Evolutionary conservation across 2,113 vertebrate genomes (phyloP).

Genomic region (Barbus barbus): DNA sequence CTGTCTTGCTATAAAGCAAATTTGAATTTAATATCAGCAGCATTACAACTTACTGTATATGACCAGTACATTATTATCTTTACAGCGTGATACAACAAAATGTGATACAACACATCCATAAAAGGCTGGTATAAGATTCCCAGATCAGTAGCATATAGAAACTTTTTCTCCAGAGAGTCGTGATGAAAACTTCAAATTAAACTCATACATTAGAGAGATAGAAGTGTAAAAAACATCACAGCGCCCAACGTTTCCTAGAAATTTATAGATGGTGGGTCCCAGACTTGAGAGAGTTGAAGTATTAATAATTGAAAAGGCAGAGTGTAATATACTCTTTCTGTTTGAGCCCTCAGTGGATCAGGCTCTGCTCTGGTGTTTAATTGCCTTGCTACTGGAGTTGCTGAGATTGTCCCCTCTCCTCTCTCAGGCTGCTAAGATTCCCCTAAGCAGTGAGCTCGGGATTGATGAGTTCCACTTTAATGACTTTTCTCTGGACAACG

Average conservation of each 20-base stretch:
- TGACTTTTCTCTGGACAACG: slow-evolving; percentile 80
- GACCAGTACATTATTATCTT: too few relatives aligned
- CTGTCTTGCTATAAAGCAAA: not conserved
- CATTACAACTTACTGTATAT: not conserved
- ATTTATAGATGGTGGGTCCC: slow-evolving; percentile 17
- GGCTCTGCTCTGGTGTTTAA: slow-evolving; percentile 22
- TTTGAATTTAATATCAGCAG: not conserved
- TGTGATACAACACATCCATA: not conserved
- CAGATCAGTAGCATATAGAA: not conserved
- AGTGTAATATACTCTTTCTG: slow-evolving; percentile 18
- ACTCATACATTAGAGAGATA: slow-evolving; percentile 11
- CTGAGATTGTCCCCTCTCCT: slow-evolving; percentile 34
- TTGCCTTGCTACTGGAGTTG: slow-evolving; percentile 10
- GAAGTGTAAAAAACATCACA: not conserved
- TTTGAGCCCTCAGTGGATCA: not conserved
- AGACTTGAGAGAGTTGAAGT: slow-evolving; percentile 1
- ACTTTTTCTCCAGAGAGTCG: slow-evolving; percentile 13
- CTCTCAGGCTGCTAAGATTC: slow-evolving; percentile 78
- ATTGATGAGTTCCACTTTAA: slow-evolving; percentile 80
- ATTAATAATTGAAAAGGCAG: slow-evolving; percentile 24
- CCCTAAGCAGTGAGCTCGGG: slow-evolving; percentile 75
- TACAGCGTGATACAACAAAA: too few relatives aligned
- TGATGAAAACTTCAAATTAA: slow-evolving; percentile 53
- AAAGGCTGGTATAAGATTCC: not conserved
- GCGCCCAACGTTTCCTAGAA: not conserved